Percentiles rank a stretch among this genome's conserved stretches.
Evolutionary conservation across 2,797 vertebrate genomes (phyloP).

Genomic region (Denticeps clupeoides): DNA sequence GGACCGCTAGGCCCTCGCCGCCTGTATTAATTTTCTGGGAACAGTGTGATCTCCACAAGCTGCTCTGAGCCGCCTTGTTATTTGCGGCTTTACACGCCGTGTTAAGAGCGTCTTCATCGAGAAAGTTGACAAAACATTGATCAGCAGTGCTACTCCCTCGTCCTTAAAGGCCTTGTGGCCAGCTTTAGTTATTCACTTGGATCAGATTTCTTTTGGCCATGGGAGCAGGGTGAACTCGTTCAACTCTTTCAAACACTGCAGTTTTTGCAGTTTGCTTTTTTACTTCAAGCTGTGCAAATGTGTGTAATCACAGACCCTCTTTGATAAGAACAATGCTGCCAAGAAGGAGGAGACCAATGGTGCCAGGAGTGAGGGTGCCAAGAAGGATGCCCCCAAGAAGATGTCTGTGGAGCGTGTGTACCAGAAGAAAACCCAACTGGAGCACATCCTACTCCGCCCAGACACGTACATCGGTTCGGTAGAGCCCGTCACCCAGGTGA

Average conservation of each 20-base stretch:
- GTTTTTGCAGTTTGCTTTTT: not conserved
- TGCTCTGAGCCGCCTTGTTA: too few species aligned
- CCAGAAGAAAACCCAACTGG: constrained; percentile 97
- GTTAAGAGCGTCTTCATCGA: too few species aligned
- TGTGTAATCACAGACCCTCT: constrained; percentile 63
- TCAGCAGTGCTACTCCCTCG: too few species aligned
- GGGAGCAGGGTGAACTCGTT: not conserved
- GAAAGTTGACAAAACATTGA: too few species aligned
- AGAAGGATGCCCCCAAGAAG: constrained; percentile 85
- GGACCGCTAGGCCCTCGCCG: too few species aligned
- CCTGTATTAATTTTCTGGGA: too few species aligned
- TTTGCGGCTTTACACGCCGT: too few species aligned
- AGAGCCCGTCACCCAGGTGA: constrained; percentile 87
- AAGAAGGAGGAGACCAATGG: constrained; percentile 80
- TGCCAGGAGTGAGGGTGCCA: constrained; percentile 62
- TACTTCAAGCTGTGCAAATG: constrained; percentile 11
- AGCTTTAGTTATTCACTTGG: too few species aligned
- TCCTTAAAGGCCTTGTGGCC: too few species aligned
- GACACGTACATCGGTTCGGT: constrained; percentile 94
- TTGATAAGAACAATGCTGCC: constrained; percentile 70
- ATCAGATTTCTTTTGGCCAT: too few species aligned
- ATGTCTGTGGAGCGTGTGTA: constrained; percentile 95
- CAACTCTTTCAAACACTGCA: constrained; percentile 2
- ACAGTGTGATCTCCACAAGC: too few species aligned
- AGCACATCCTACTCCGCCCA: constrained; percentile 95